Conservation (phyloP, 2,888 invertebrate species). For the Andrena bicolor region DNA sequence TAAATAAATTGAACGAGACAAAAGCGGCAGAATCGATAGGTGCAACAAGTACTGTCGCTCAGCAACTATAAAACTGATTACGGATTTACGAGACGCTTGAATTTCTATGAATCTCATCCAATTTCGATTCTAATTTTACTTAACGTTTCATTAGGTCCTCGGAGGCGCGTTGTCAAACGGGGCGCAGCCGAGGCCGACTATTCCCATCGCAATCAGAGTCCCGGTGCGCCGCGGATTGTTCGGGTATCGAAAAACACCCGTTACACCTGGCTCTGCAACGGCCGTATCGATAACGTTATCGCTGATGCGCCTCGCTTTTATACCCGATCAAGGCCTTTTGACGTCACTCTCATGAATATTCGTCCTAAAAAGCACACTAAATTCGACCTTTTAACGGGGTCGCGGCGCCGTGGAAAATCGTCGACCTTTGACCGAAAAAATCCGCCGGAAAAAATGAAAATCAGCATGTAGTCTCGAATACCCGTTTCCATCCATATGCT, state of each 20-base stretch:
- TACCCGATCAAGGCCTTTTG: conserved; percentile 69
- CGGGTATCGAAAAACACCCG: conserved; percentile 36
- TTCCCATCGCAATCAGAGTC: too few relatives aligned
- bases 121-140: not conserved
- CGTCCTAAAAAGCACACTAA: conserved; percentile 63
- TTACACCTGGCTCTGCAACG: conserved; percentile 52
- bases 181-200: not conserved
- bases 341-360: conserved; percentile 77
- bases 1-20: not conserved
- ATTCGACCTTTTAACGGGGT: conserved; percentile 29
- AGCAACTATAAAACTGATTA: not conserved
- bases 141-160: not conserved
- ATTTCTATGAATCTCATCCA: not conserved
- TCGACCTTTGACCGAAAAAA: conserved; percentile 81
- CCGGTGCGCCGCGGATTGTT: not conserved
- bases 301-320: conserved; percentile 70
- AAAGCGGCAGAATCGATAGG: not conserved
- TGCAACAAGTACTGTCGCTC: not conserved
- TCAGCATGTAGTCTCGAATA: conserved; percentile 84
- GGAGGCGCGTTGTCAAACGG: not conserved
- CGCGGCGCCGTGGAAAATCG: not conserved
- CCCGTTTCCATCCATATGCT: conserved; percentile 61
- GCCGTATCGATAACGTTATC: conserved; percentile 74
- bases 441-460: conserved; percentile 81
- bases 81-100: not conserved